phyloP scores from a whole-genome alignment of 2,797 vertebrate species.

The Catamblyrhynchus diadema region DNA sequence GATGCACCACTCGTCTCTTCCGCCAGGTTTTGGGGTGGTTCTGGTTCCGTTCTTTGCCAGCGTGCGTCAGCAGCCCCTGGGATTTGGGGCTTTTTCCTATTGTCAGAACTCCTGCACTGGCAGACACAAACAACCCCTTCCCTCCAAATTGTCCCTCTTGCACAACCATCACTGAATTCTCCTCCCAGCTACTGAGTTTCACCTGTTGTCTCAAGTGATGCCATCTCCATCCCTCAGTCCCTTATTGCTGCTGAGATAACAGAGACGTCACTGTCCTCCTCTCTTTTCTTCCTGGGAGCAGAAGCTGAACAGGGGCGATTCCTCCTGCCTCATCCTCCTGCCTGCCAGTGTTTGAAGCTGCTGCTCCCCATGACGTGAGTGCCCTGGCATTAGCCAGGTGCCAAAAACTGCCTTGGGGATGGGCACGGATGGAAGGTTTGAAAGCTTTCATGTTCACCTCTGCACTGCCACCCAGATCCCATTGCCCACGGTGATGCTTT shows the following conservation, averaged over 20 bases:
- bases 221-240: background rate
- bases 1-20: fast-evolving
- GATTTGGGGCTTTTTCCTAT: background rate
- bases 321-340: background rate
- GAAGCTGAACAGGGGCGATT: background rate
- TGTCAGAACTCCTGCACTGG: background rate
- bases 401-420: fast-evolving
- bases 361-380: fast-evolving
- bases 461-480: background rate
- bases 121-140: background rate
- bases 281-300: background rate
- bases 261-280: background rate
- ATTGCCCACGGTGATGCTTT: background rate
- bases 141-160: background rate
- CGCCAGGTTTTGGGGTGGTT: background rate
- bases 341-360: background rate
- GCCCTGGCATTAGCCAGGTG: background rate
- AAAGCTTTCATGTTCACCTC: background rate
- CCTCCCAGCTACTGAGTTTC: background rate
- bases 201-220: background rate
- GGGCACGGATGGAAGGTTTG: background rate
- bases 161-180: background rate
- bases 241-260: background rate
- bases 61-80: background rate
- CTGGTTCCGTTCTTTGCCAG: fast-evolving